phyloP scores from a whole-genome alignment of 2,113 vertebrate genomes.

The Nymphicus hollandicus region DNA sequence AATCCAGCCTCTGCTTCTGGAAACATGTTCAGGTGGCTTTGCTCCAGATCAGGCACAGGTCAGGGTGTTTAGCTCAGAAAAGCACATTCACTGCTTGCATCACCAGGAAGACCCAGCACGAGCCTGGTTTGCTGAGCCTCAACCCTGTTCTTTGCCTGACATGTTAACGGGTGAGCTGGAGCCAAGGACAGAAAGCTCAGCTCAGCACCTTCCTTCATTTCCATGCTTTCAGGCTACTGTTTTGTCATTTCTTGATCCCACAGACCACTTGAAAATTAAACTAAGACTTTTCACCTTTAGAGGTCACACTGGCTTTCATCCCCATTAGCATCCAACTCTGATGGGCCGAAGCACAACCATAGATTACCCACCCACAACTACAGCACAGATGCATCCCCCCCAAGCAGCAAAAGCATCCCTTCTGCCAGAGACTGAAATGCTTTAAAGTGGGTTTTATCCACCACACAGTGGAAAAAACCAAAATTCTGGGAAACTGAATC shows the following conservation, averaged over 20 bases:
- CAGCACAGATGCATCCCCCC: background rate
- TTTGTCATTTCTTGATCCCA: background rate
- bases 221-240: background rate
- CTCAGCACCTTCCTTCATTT: background rate
- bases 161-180: background rate
- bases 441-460: background rate
- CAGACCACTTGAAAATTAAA: background rate
- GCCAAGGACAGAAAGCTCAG: background rate
- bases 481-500: background rate
- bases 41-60: background rate
- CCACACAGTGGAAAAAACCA: background rate
- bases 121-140: background rate
- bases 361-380: background rate
- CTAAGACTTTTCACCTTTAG: background rate
- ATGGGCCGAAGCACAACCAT: accelerated
- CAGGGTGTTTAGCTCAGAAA: background rate
- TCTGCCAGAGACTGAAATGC: background rate
- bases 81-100: background rate
- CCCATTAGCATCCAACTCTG: background rate
- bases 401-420: background rate
- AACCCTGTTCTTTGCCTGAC: background rate
- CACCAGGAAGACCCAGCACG: background rate
- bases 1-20: background rate
- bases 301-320: background rate
- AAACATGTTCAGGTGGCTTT: background rate